Evolutionary conservation across 2,113 vertebrate genomes (phyloP), one percentile per base, ranked within the genome.

Genomic region (Sphyrna mokarran): DNA sequence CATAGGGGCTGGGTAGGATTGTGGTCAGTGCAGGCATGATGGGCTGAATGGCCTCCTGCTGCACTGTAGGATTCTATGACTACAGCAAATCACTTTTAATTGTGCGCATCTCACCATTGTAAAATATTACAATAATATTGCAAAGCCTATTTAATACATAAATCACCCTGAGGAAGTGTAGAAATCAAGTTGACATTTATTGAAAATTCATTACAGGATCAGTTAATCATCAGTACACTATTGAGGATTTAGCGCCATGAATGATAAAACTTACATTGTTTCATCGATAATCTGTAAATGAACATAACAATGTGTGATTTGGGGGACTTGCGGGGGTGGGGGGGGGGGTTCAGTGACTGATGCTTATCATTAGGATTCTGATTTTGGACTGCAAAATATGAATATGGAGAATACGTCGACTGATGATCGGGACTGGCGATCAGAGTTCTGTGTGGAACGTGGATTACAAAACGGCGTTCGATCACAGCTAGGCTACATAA

Each of bases 141-240:
- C 1, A 29, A 89, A 13, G n/a, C 26, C 58, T 91, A 91, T n/a
- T 91, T 63, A 63, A 66, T n/a, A 63, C 89, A 93, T 37, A 66
- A 9, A 68, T 93, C 33, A 91, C 89, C 66, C 89, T 90, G 58
- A 90, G 58, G 61, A 83, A 61, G 8, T 48, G 48, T 33, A 58
- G 58, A n/a, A n/a, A 93, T 93, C 61, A 93, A n/a, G 89, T 66
- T 22, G 61, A 93, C 61, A 93, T 93, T 93, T 93, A 93, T 93
- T 93, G 61, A 93, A 93, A 93, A n/a, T 66, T 93, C 61, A 93
- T 68, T 91, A 66, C 58, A 66, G 89, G 63, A 16, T 6, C 87
- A 63, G 89, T 37, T 93, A 93, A 37, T n/a, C 33, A 66, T 63
- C 33, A 93, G 89, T 93, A 93, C 61, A 93, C 89, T 68, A 93